Evolutionary conservation across 2,113 vertebrate species (phyloP).

Genomic region (Panurus biarmicus): DNA sequence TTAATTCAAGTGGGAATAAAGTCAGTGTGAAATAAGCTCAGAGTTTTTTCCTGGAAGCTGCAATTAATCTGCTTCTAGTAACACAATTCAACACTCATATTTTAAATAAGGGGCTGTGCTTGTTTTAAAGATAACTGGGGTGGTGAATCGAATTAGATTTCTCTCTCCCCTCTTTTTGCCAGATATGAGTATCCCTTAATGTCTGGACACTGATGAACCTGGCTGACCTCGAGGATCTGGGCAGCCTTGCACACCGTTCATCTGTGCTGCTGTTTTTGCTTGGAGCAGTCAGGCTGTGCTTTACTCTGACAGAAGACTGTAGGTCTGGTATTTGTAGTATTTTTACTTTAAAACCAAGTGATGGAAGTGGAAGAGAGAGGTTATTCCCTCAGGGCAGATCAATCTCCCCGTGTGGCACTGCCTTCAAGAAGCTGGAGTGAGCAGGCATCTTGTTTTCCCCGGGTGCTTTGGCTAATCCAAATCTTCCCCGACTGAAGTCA

Average conservation of each 20-base stretch:
- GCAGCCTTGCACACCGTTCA: fast-evolving
- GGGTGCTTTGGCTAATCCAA: neutral
- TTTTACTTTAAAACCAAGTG: neutral
- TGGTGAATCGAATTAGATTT: neutral
- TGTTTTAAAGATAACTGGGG: neutral
- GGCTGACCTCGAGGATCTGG: neutral
- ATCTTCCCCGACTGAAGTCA: neutral
- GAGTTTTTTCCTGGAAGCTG: conserved; percentile 36
- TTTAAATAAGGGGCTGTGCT: neutral
- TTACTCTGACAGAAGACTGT: neutral
- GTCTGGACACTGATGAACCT: neutral
- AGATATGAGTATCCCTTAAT: neutral
- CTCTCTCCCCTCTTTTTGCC: neutral
- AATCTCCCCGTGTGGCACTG: neutral
- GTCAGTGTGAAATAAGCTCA: conserved; percentile 46
- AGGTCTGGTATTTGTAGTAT: neutral
- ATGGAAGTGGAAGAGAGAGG: neutral
- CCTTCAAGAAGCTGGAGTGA: neutral
- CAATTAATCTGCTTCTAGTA: conserved; percentile 50
- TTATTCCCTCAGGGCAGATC: neutral
- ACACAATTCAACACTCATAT: neutral
- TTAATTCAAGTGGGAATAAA: conserved; percentile 42
- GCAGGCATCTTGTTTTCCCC: neutral
- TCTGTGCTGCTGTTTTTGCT: neutral
- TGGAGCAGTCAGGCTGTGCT: neutral